Conservation (phyloP, 2,113 vertebrate species). For the Cheilinus undulatus region DNA sequence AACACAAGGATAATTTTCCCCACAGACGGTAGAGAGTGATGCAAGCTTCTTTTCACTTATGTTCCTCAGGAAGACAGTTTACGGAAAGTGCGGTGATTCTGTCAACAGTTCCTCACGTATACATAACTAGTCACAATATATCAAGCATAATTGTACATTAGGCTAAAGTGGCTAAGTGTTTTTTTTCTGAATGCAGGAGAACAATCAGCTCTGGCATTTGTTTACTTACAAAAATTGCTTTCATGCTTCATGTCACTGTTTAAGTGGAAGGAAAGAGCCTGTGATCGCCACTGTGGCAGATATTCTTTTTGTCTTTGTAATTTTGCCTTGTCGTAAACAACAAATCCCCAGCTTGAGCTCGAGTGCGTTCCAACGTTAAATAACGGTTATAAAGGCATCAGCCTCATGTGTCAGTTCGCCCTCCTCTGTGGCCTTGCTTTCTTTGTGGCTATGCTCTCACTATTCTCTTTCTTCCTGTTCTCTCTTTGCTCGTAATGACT, state of each 20-base stretch:
- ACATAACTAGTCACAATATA: not conserved
- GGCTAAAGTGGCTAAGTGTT: not conserved
- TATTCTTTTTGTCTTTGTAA: not conserved
- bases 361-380: not conserved
- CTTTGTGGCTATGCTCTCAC: not conserved
- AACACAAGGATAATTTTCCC: constrained; percentile 7
- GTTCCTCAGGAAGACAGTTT: not conserved
- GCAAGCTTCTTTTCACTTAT: not conserved
- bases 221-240: constrained; percentile 8
- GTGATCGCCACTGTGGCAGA: not conserved
- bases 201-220: not conserved
- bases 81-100: not conserved
- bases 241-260: constrained; percentile 9
- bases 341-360: not conserved
- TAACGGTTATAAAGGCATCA: not conserved
- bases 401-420: no score
- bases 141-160: not conserved
- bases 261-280: not conserved
- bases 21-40: constrained; percentile 6
- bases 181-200: not conserved
- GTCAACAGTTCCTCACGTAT: constrained; percentile 8
- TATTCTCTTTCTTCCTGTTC: not conserved
- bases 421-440: not conserved
- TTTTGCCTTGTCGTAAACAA: not conserved
- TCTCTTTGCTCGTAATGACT: not conserved